Evolutionary conservation across 2,113 vertebrate genomes (phyloP).

Genomic region (Alexandromys fortis): DNA sequence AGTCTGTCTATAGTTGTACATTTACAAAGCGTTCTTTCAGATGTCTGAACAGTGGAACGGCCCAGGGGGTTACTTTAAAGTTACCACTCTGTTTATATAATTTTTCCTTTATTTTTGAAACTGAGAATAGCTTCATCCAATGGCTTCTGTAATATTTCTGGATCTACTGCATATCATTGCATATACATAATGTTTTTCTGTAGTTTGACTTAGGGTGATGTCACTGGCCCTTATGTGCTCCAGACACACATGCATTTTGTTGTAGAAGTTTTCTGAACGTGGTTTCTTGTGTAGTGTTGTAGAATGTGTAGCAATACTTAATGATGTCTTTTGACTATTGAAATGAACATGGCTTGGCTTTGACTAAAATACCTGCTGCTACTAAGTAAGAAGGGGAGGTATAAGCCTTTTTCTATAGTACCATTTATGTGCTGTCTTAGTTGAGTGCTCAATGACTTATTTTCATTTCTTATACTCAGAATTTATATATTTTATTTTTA

Average conservation of each 20-base stretch:
- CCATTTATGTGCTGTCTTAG: neutral
- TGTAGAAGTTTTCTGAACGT: slow-evolving; percentile 21
- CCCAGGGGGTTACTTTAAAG: neutral
- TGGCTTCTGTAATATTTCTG: neutral
- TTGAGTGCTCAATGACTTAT: neutral
- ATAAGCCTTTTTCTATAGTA: neutral
- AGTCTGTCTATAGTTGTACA: neutral
- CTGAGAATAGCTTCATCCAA: neutral
- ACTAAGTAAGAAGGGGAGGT: neutral
- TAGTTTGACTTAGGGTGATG: slow-evolving; percentile 6
- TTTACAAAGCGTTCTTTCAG: neutral
- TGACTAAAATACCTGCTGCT: neutral
- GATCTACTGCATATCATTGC: neutral
- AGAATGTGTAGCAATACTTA: slow-evolving; percentile 10
- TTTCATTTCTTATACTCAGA: slow-evolving; percentile 50
- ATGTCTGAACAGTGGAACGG: neutral
- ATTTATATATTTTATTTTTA: slow-evolving; percentile 44
- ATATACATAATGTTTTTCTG: neutral
- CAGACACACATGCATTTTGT: neutral
- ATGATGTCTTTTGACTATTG: neutral
- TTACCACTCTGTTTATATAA: neutral
- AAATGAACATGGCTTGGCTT: slow-evolving; percentile 6
- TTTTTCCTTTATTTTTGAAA: slow-evolving; percentile 24
- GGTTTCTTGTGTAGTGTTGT: slow-evolving; percentile 34
- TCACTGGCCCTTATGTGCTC: neutral